Evolutionary conservation across 1,140 invertebrate genomes (phyloP).

Genomic region (Choristoneura fumiferana): DNA sequence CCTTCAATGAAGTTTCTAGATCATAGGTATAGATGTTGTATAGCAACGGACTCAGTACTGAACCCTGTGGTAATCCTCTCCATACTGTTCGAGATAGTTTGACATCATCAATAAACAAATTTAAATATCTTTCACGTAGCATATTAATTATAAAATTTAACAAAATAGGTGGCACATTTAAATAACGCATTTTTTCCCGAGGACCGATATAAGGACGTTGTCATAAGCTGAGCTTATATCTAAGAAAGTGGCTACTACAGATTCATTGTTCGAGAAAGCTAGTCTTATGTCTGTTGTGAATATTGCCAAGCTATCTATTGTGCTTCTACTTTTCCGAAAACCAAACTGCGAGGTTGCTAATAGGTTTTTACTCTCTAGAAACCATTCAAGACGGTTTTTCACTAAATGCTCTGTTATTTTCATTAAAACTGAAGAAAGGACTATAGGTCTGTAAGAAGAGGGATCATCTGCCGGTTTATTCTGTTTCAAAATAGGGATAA

Average conservation of each 20-base stretch:
- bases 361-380: slow-evolving; percentile 22
- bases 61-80: slow-evolving; percentile 31
- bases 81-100: slow-evolving; percentile 13
- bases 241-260: slow-evolving; percentile 24
- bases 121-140: not conserved
- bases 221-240: slow-evolving; percentile 26
- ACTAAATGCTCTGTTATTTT: slow-evolving; percentile 34
- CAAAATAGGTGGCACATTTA: not conserved
- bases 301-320: slow-evolving; percentile 31
- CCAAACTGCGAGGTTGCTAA: slow-evolving; percentile 24
- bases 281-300: slow-evolving; percentile 28
- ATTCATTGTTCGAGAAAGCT: slow-evolving; percentile 22
- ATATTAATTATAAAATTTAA: not conserved
- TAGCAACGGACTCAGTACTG: slow-evolving; percentile 30
- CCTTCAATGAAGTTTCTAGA: slow-evolving; percentile 7
- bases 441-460: slow-evolving; percentile 33
- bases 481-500: slow-evolving; percentile 36
- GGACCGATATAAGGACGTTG: too few relatives aligned
- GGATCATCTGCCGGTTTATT: slow-evolving; percentile 26
- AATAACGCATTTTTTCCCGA: not conserved
- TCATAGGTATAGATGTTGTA: slow-evolving; percentile 31
- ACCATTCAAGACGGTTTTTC: slow-evolving; percentile 37
- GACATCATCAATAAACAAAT: slow-evolving; percentile 4
- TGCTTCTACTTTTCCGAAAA: slow-evolving; percentile 35
- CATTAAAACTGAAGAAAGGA: slow-evolving; percentile 28